Evolutionary conservation across 2,888 invertebrate species (phyloP), one percentile per base, ranked within the genome.

Genomic region (Acholoe squamosa): DNA sequence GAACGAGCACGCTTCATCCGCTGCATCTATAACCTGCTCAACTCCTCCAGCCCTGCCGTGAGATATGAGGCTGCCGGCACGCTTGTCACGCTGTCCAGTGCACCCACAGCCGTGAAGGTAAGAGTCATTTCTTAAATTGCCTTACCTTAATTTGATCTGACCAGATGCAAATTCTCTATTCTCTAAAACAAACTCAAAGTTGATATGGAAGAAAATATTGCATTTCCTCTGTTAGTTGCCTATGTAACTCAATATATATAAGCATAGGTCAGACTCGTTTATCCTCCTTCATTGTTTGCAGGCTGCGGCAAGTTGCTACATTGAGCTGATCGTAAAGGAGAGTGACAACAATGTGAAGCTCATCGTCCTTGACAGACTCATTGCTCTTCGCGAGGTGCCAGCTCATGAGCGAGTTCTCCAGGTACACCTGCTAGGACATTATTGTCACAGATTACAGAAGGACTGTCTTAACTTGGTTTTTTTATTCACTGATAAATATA

Each of bases 291-390:
- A 19, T 61, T 19, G 3, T 61, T 92, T 92, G 33, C 93, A 97
- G 97, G 99, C 99, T 52, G 99, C 99, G 0, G 99, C 99, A 0
- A 98, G 98, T 67, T 99, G 99, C 96, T 99, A 99, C 96, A 99
- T 99, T 94, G 99, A 99, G 95, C 96, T 99, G 93, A 98, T 99
- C 92, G 98, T 99, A n/a, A 99, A 99, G 96, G 99, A 99, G 96
- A 99, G 99, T 96, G 99, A 99, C 96, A 99, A 99, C 96, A 99
- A 99, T 96, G 99, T 99, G 25, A 99, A 99, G 96, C 96, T 99
- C 91, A 99, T 99, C 93, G 99, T 99, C 14, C 96, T 99, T 94
- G 99, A 99, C 94, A 97, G 99, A 31, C 96, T 99, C 92, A 97
- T 98, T 93, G 98, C 98, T 0, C 97, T 99, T 95, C 97, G 98